Base-by-base conservation (phyloP, 1,140 invertebrate species). In the Brachystomella parvula region DNA sequence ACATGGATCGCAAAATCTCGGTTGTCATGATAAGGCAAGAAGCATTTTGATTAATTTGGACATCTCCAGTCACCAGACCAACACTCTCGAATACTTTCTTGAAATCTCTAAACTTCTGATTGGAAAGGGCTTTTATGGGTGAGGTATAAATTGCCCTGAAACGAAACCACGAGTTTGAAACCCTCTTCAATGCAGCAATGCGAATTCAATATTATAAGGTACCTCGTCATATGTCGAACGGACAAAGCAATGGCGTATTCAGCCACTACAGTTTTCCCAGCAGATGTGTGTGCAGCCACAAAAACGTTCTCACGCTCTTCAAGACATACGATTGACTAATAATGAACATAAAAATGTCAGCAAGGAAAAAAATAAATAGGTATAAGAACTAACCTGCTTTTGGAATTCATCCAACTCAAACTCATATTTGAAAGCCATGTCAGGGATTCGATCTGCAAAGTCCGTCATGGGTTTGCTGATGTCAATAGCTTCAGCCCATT, bases 1-100 rank as follows among this genome's bases (percentile, higher is more conserved):
- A 77, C 95, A 99, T 98, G 0, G 92, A 96, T 67, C 94, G 84
- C 19, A 99, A 79, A 75, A 99, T 99, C 83, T 99, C 97, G 1
- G 97, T 99, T 0, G 97, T 99, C 96, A 99, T 99, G 47, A 99
- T 96, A 0, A 99, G 83, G 79, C 96, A 98, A 2, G 89, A 85
- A 1, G 95, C 95, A 19, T 88, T 90, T 56, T 87, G 85, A 76
- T 98, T 94, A 31, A 99, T 89, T 79, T 99, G 96, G 61, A 98
- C 85, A 80, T 98, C 96, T 0, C 96, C 96, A 0, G 96, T 98
- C 12, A 98, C 85, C 0, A 98, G 80, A 3, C 95, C 95, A 31
- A 98, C 94, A 75, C 93, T 90, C 63, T 92, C 87, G 77, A 96
- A 98, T 56, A 84, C 87, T 57, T 86, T 86, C 76, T 92, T 94